Percentiles rank a stretch among this genome's conserved stretches.
These are phyloP conservation scores for Pempheris klunzingeri DNA, from an alignment of 2,797 vertebrate genomes.

Conservation along the genomic window DNA sequence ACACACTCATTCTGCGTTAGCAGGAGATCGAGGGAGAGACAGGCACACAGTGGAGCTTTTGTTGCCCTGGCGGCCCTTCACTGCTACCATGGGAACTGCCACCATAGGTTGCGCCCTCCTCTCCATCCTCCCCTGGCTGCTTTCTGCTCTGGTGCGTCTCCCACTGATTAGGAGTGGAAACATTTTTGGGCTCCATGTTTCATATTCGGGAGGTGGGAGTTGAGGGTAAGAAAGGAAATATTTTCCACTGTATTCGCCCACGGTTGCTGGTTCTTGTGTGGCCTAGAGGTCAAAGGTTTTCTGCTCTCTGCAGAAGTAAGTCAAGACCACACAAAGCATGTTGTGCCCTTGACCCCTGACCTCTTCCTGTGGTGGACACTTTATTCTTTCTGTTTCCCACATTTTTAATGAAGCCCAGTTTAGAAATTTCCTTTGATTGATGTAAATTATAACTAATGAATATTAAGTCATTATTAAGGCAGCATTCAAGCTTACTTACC, in stretches of 20 bases:
- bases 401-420: conserved; percentile 13
- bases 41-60: conserved; percentile 59
- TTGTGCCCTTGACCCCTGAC: conserved; percentile 31
- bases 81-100: conserved; percentile 50
- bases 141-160: conserved; percentile 38
- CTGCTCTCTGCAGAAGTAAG: conserved; percentile 17
- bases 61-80: conserved; percentile 55
- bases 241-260: conserved; percentile 7
- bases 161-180: conserved; percentile 42
- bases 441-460: neutral
- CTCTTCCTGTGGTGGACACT: conserved; percentile 25
- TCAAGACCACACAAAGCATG: conserved; percentile 27
- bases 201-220: conserved; percentile 20
- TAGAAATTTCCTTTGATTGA: neutral
- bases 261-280: conserved; percentile 42
- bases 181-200: conserved; percentile 15
- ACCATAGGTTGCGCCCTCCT: conserved; percentile 12
- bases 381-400: conserved; percentile 26
- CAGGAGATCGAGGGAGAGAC: conserved; percentile 45
- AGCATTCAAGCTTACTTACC: neutral
- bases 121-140: conserved; percentile 10
- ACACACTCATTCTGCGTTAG: conserved; percentile 31
- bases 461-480: neutral
- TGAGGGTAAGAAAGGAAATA: neutral
- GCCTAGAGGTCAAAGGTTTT: conserved; percentile 41